Evolutionary conservation across 1,140 invertebrate genomes (phyloP).

Genomic region (Drosophila sp.): DNA sequence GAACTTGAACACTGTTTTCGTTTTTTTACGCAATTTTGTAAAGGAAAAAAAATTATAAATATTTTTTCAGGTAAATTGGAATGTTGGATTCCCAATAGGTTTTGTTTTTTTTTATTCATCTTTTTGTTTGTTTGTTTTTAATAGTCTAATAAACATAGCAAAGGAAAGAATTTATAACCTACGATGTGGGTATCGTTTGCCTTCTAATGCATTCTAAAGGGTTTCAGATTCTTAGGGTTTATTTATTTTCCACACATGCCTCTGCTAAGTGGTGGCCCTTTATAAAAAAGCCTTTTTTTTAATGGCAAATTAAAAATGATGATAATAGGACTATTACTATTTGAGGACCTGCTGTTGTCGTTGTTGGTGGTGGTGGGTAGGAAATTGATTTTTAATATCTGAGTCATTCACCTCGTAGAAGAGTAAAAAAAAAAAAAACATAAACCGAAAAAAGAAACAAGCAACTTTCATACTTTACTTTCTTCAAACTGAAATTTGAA

Average conservation of each 20-base stretch:
- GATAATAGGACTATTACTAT: not conserved
- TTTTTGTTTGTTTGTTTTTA: not conserved
- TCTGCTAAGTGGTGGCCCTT: not conserved
- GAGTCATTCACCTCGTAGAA: conserved; percentile 69
- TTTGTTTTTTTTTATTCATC: not conserved
- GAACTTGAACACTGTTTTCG: not conserved
- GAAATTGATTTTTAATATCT: conserved; percentile 64
- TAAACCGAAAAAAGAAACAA: not conserved
- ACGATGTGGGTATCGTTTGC: not conserved
- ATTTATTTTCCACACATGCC: not conserved
- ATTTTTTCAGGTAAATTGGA: not conserved
- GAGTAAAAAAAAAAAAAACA: conserved; percentile 16
- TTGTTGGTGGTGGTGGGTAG: not conserved
- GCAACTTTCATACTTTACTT: conserved; percentile 45
- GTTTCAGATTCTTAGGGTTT: not conserved
- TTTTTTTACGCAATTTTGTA: not conserved
- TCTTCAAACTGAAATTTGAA: conserved; percentile 70
- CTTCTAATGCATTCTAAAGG: conserved; percentile 10
- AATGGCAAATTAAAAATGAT: conserved; percentile 29
- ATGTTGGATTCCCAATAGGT: not conserved
- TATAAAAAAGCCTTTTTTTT: conserved; percentile 11
- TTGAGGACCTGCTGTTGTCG: not conserved
- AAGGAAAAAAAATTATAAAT: not conserved
- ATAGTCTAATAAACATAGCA: conserved; percentile 6
- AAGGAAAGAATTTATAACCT: not conserved